Evolutionary conservation across 2,113 vertebrate genomes (phyloP).

Genomic region (Sylvicapra grimmia): DNA sequence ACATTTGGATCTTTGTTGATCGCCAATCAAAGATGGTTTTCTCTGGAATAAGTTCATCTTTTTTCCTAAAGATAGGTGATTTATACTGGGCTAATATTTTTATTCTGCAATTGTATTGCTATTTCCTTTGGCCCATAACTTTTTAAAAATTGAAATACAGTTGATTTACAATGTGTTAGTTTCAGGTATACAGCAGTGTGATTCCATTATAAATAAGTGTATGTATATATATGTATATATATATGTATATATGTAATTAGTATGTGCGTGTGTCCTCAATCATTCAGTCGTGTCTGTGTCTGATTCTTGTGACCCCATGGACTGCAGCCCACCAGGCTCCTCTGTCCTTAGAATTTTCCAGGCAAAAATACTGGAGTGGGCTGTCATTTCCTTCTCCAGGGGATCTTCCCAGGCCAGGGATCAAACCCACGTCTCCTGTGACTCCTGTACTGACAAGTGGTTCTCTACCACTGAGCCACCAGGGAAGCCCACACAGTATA

Average conservation of each 20-base stretch:
- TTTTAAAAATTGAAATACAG: background rate
- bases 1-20: background rate
- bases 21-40: background rate
- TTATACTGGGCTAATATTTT: background rate
- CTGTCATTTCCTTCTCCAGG: background rate
- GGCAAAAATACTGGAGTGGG: background rate
- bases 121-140: background rate
- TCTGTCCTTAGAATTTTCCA: background rate
- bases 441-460: background rate
- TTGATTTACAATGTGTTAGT: background rate
- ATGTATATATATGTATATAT: rapidly evolving
- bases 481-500: background rate
- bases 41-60: background rate
- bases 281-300: rapidly evolving
- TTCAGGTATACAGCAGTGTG: background rate
- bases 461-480: background rate
- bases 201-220: background rate
- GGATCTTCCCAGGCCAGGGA: background rate
- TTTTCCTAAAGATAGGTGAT: background rate
- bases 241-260: background rate
- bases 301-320: background rate
- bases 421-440: background rate
- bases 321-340: background rate
- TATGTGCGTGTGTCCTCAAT: background rate
- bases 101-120: background rate